Conservation (phyloP, 2,113 vertebrate genomes). For the Plestiodon gilberti region DNA sequence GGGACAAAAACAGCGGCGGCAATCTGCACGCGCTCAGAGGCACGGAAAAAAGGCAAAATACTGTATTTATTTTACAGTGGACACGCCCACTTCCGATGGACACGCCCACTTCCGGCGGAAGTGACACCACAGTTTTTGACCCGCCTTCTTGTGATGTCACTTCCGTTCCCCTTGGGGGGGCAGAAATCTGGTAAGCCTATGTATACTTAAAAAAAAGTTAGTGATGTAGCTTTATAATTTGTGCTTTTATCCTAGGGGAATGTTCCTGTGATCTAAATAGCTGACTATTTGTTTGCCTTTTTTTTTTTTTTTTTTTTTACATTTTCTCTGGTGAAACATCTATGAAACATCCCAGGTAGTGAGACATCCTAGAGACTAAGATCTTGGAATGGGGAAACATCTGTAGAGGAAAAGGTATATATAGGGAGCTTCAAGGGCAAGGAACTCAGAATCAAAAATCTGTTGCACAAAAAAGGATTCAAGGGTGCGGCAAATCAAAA, state of each 20-base stretch:
- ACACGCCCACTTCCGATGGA: too few species aligned
- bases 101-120: too few species aligned
- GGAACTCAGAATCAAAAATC: slow-evolving; percentile 6
- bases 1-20: too few species aligned
- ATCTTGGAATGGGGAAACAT: not conserved
- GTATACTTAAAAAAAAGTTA: too few species aligned
- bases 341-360: not conserved
- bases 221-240: not conserved
- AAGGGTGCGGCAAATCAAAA: slow-evolving; percentile 14
- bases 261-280: not conserved
- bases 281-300: not conserved
- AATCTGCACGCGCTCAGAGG: too few species aligned
- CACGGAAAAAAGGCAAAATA: too few species aligned
- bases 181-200: too few species aligned
- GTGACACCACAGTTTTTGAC: too few species aligned
- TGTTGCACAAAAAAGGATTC: slow-evolving; percentile 1
- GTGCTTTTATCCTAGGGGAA: not conserved
- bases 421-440: not conserved
- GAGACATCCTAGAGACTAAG: not conserved
- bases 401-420: not conserved
- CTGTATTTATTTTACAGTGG: too few species aligned
- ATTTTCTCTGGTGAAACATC: not conserved
- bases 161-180: too few species aligned
- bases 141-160: too few species aligned
- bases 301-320: not conserved